These are phyloP conservation scores for Euwallacea fornicatus DNA, from an alignment of 1,140 invertebrate species.

Conservation along the genomic window DNA sequence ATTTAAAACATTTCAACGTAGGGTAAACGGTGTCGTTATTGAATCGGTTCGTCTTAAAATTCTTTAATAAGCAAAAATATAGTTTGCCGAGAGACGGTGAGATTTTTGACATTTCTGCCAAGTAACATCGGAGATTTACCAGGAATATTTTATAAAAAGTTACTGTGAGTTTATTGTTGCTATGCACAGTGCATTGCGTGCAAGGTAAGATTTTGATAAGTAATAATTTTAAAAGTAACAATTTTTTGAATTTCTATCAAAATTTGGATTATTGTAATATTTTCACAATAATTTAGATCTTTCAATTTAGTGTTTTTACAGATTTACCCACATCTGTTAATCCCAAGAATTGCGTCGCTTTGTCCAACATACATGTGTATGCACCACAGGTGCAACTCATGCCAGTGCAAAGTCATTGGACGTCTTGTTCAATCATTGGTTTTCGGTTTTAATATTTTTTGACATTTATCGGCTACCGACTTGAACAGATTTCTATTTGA, in stretches of 20 bases:
- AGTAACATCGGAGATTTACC: neutral
- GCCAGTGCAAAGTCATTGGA: neutral
- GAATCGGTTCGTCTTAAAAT: neutral
- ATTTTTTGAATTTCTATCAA: neutral
- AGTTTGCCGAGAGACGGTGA: neutral
- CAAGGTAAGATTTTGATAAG: neutral
- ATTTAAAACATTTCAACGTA: neutral
- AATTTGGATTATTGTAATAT: neutral
- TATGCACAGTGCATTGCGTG: neutral
- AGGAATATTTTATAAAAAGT: neutral
- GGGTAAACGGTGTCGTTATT: neutral
- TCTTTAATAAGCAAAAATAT: neutral
- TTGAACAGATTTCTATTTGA: neutral
- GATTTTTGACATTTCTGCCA: neutral
- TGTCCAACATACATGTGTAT: conserved; percentile 1
- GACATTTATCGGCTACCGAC: neutral
- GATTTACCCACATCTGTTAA: neutral
- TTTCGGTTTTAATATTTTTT: neutral
- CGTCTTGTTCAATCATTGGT: neutral
- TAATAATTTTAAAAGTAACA: neutral
- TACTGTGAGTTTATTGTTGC: neutral
- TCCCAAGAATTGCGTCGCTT: neutral
- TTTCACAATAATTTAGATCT: neutral
- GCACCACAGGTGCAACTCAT: neutral
- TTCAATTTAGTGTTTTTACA: neutral